These are phyloP conservation scores for Turdus rufiventris DNA, from an alignment of 2,113 vertebrate species.

Conservation along the genomic window DNA sequence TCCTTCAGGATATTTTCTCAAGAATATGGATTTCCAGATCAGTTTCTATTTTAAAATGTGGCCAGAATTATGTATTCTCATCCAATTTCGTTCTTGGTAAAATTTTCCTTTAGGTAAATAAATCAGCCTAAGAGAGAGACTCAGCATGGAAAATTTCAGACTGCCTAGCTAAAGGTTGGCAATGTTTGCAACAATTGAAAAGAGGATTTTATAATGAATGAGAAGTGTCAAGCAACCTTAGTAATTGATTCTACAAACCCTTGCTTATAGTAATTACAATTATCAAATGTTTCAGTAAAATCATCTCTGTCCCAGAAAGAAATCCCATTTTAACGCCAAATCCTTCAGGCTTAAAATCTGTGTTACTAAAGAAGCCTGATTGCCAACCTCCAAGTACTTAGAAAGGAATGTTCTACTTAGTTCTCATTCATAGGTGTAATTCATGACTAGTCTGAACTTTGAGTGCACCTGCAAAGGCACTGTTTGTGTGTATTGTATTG, in stretches of 20 bases:
- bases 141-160: constrained; percentile 49
- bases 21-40: background rate
- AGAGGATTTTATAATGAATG: constrained; percentile 27
- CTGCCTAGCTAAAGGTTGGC: background rate
- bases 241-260: constrained; percentile 28
- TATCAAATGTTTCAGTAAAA: constrained; percentile 55
- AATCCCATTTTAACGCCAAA: constrained; percentile 45
- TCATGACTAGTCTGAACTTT: constrained; percentile 52
- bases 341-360: constrained; percentile 47
- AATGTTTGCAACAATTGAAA: constrained; percentile 5
- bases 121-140: background rate
- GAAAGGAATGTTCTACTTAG: constrained; percentile 58
- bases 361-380: background rate
- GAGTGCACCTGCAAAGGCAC: constrained; percentile 48
- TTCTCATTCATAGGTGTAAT: constrained; percentile 48
- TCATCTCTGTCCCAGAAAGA: constrained; percentile 21
- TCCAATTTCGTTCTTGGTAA: background rate
- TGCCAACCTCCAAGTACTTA: constrained; percentile 47
- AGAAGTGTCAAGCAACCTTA: constrained; percentile 37
- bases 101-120: background rate
- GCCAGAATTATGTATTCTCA: background rate
- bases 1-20: background rate
- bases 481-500: constrained; percentile 23
- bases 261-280: constrained; percentile 41
- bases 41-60: background rate